These are phyloP conservation scores for Leptodactylus fallax DNA, from an alignment of 2,797 vertebrate genomes.

Conservation along the genomic window DNA sequence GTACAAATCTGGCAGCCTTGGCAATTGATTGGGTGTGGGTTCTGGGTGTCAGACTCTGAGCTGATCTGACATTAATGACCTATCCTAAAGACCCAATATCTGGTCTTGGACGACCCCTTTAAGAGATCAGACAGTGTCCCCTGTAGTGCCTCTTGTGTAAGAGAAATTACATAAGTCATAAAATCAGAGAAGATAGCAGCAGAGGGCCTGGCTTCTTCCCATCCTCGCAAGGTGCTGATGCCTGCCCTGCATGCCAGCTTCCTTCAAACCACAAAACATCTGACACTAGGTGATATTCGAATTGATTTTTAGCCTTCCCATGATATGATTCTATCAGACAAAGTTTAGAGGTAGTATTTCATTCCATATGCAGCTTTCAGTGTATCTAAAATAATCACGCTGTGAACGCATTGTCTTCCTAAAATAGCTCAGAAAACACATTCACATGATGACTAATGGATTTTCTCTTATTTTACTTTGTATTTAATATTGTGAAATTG, in stretches of 20 bases:
- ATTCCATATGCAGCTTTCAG: background rate
- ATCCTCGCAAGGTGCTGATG: no score
- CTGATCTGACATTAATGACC: no score
- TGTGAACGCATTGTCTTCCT: background rate
- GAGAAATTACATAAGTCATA: no score
- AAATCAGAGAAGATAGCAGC: no score
- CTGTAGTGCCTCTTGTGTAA: no score
- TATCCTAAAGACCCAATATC: no score
- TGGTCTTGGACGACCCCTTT: no score
- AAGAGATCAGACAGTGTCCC: no score
- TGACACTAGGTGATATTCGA: background rate
- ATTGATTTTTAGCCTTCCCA: background rate
- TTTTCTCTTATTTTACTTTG: conserved; percentile 25
- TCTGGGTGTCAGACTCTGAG: no score
- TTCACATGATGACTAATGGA: conserved; percentile 25
- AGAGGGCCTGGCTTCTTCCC: no score
- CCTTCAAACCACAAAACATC: background rate
- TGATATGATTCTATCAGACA: background rate
- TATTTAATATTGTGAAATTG: conserved; percentile 42
- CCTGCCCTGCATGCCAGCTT: background rate
- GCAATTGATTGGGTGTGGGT: no score
- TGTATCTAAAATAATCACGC: background rate
- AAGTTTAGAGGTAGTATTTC: background rate
- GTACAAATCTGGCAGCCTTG: no score
- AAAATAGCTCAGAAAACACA: conserved; percentile 27